These are phyloP conservation scores for Pocillopora grandis DNA, from an alignment of 92 coral and sea anemone genomes.

Conservation along the genomic window DNA sequence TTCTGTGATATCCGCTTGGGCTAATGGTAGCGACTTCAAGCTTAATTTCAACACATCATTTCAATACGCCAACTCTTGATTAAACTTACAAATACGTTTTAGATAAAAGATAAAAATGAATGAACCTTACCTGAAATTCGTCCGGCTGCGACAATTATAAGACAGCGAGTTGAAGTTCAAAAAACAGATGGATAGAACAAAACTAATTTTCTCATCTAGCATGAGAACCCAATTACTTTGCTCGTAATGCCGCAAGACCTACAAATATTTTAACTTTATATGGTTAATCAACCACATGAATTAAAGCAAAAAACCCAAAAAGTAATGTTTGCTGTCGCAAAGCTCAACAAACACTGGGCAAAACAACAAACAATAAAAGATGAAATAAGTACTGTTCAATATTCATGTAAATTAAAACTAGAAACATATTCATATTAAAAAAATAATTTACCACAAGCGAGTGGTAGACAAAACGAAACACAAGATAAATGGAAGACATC, in stretches of 20 bases:
- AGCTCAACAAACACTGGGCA: not conserved
- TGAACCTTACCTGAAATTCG: too few species aligned
- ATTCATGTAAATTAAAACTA: constrained; percentile 13
- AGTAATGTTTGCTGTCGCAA: not conserved
- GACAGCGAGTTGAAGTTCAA: too few species aligned
- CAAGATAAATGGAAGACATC: not conserved
- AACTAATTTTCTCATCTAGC: too few species aligned
- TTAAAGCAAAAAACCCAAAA: not conserved
- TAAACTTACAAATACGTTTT: too few species aligned
- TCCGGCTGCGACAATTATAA: too few species aligned
- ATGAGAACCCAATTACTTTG: too few species aligned
- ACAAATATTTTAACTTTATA: not conserved
- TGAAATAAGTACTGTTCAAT: not conserved
- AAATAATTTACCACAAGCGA: not conserved
- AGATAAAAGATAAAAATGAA: too few species aligned
- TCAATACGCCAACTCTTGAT: too few species aligned
- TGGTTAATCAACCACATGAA: not conserved
- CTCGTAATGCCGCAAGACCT: not conserved
- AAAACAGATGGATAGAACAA: too few species aligned
- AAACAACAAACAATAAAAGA: not conserved
- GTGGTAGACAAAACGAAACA: not conserved
- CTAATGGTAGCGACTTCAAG: not conserved
- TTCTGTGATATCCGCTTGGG: not conserved
- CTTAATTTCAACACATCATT: not conserved
- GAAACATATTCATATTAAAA: not conserved